Evolutionary conservation across 2,113 vertebrate genomes (phyloP).

Genomic region (Lepus europaeus): DNA sequence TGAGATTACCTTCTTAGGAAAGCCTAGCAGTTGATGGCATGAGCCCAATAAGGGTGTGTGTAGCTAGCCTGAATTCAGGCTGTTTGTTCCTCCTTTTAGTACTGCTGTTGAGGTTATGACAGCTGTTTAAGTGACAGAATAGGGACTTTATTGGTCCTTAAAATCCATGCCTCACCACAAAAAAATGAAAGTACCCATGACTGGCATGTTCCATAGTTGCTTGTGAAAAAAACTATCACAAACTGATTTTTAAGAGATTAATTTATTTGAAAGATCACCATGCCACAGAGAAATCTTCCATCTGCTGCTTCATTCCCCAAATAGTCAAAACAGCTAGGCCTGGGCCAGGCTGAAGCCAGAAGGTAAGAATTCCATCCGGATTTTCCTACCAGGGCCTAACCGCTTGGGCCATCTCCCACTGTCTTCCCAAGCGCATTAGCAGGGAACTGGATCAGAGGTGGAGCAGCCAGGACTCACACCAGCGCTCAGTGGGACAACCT

Average conservation of each 20-base stretch:
- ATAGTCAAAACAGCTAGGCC: too few relatives aligned
- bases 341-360: too few relatives aligned
- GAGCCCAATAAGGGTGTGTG: not conserved
- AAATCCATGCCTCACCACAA: not conserved
- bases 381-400: too few relatives aligned
- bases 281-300: too few relatives aligned
- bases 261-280: too few relatives aligned
- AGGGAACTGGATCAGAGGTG: too few relatives aligned
- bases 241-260: not conserved
- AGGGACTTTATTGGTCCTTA: constrained; percentile 15
- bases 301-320: too few relatives aligned
- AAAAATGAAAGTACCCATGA: not conserved
- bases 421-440: too few relatives aligned
- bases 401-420: too few relatives aligned
- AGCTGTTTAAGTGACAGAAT: not conserved
- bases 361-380: too few relatives aligned
- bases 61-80: not conserved
- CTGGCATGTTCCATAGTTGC: not conserved
- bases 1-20: constrained; percentile 31
- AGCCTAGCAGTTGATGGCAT: not conserved
- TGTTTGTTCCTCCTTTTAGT: constrained; percentile 8
- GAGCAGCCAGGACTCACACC: too few relatives aligned
- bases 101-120: not conserved
- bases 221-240: not conserved
- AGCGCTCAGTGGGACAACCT: too few relatives aligned